phyloP scores from a whole-genome alignment of 2,888 invertebrate genomes.

The Ormyrus nitidulus region DNA sequence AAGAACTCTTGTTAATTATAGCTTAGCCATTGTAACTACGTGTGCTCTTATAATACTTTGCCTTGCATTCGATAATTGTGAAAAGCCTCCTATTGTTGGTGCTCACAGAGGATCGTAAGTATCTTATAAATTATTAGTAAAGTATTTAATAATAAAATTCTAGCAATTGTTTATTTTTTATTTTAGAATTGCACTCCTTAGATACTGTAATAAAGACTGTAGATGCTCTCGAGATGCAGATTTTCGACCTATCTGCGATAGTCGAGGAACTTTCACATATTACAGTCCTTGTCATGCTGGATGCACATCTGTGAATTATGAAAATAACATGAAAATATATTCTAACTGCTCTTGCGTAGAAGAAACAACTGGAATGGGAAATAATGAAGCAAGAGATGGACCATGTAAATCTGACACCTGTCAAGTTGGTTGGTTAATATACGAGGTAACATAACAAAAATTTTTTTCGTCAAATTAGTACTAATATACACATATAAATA shows the following conservation, averaged over 20 bases:
- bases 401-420: constrained; percentile 78
- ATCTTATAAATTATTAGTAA: too few species aligned
- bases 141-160: too few species aligned
- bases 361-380: constrained; percentile 62
- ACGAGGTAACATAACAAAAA: constrained; percentile 64
- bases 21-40: constrained; percentile 74
- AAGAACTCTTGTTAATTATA: constrained; percentile 77
- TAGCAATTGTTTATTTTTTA: not conserved
- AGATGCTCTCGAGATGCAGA: constrained; percentile 76
- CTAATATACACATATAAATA: not conserved
- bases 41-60: constrained; percentile 76
- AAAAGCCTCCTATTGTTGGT: constrained; percentile 76
- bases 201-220: constrained; percentile 78
- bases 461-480: too few species aligned
- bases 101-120: constrained; percentile 72
- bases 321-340: constrained; percentile 76
- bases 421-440: constrained; percentile 76
- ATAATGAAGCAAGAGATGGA: constrained; percentile 76
- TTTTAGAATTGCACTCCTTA: constrained; percentile 69
- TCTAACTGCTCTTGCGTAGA: constrained; percentile 77
- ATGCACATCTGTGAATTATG: constrained; percentile 76
- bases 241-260: constrained; percentile 82
- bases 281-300: constrained; percentile 87
- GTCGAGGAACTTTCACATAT: constrained; percentile 78
- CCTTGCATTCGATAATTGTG: constrained; percentile 76